These are phyloP conservation scores for Caenorhabditis sulstoni DNA, from an alignment of 2,888 invertebrate species.

Conservation along the genomic window DNA sequence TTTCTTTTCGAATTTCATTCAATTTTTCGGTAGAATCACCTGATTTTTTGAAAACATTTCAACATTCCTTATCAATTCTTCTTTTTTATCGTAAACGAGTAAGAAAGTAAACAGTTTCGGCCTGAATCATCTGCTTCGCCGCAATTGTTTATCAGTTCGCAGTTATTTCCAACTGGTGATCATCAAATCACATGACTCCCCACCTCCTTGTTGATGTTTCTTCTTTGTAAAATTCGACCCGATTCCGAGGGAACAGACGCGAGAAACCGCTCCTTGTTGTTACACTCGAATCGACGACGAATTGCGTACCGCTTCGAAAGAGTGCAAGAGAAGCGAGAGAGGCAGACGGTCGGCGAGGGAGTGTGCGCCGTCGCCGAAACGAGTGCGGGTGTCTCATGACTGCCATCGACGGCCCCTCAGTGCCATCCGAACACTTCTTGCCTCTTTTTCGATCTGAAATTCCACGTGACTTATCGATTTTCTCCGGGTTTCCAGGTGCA, in stretches of 20 bases:
- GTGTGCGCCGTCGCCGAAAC: background rate
- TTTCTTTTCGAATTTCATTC: too few relatives aligned
- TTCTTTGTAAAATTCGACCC: background rate
- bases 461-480: background rate
- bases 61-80: too few relatives aligned
- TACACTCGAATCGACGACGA: conserved; percentile 44
- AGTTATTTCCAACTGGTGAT: too few relatives aligned
- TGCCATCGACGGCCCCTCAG: conserved; percentile 41
- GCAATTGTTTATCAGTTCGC: too few relatives aligned
- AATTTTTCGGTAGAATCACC: too few relatives aligned
- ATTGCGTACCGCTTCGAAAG: conserved; percentile 35
- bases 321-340: conserved; percentile 9
- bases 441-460: background rate
- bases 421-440: conserved; percentile 27
- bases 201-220: background rate
- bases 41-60: too few relatives aligned
- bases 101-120: too few relatives aligned
- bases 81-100: too few relatives aligned
- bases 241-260: background rate
- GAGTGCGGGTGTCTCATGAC: conserved; percentile 51
- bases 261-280: conserved; percentile 10
- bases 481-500: background rate
- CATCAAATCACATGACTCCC: too few relatives aligned
- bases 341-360: conserved; percentile 11
- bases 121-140: too few relatives aligned